A percentile compares a stretch with the other conserved stretches of the same genome.
phyloP scores from a whole-genome alignment of 2,888 invertebrate genomes.

The Monoplex corrugatus region DNA sequence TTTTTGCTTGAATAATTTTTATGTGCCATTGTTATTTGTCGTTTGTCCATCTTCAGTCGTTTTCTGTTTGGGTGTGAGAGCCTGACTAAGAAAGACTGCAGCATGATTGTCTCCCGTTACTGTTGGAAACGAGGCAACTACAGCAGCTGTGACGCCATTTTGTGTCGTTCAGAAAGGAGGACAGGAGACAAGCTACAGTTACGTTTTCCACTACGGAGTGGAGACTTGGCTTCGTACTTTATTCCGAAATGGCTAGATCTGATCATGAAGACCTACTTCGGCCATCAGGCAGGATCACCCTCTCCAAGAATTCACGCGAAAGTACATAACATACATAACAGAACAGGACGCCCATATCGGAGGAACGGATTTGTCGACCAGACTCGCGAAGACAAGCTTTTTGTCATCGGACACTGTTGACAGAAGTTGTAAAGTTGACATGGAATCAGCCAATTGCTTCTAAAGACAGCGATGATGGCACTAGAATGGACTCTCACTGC shows the following conservation, averaged over 20 bases:
- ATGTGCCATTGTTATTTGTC: too few relatives aligned
- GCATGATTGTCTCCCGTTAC: conserved; percentile 23
- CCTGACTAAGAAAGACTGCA: too few relatives aligned
- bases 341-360: conserved; percentile 31
- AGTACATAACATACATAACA: conserved; percentile 48
- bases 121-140: conserved; percentile 42
- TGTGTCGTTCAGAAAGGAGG: conserved; percentile 27
- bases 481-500: conserved; percentile 25
- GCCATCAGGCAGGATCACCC: conserved; percentile 39
- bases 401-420: conserved; percentile 30
- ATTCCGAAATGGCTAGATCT: conserved; percentile 43
- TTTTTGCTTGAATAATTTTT: too few relatives aligned
- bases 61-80: too few relatives aligned
- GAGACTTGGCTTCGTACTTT: conserved; percentile 44
- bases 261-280: conserved; percentile 42
- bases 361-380: conserved; percentile 40
- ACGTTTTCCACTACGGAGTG: conserved; percentile 49
- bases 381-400: not conserved
- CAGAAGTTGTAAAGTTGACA: conserved; percentile 34
- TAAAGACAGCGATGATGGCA: conserved; percentile 40
- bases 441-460: conserved; percentile 27
- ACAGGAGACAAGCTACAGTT: conserved; percentile 25
- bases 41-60: too few relatives aligned
- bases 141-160: conserved; percentile 47
- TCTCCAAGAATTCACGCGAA: conserved; percentile 32